Base-by-base conservation (phyloP, 92 coral and sea anemone species). In the Porites rus region DNA sequence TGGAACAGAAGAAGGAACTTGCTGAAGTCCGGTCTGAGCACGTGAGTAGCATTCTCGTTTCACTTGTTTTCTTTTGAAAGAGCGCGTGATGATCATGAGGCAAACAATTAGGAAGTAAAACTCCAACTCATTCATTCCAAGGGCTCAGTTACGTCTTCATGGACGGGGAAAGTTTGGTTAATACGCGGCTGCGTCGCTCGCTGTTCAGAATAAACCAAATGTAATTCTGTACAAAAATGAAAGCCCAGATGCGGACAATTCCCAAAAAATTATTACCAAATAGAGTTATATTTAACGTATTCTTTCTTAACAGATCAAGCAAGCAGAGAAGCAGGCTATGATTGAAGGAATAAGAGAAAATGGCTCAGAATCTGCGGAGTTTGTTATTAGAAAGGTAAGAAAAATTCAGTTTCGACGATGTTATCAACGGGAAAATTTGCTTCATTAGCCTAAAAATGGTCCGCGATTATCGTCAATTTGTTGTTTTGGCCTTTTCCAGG, bases 271-370 rank as follows among this genome's bases (percentile, higher is more conserved):
- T 18, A 14, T 3, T 65, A 22, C 8, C 12, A 10, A 68, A 11
- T 14, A 25, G 1, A 21, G 65, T 12, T 46, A 13, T 65, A 7
- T 6, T n/a, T 2, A 4, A 18, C 19, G 31, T 16, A 4, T 59
- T 31, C 63, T 82, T 54, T 10, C n/a, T 73, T 74, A 4, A 31
- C 85, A 97, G 99, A 93, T 97, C 2, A 97, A 97, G 80, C 93
- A 91, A 70, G 98, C 99, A 16, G 99, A 97, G 62, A 97, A 97
- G 85, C 97, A 97, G 66, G 98, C 96, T 6, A 97, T 97, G 95
- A 95, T 97, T 68, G 94, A 97, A 87, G 99, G 98, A 10, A 97
- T 97, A 66, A 88, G 98, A 73, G 97, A 97, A 51, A 97, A 97
- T 84, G 99, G 99, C 64, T 90, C 95, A 1, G 99, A 93, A 61